phyloP scores from a whole-genome alignment of 2,888 invertebrate genomes.

The Cyclophora punctaria region DNA sequence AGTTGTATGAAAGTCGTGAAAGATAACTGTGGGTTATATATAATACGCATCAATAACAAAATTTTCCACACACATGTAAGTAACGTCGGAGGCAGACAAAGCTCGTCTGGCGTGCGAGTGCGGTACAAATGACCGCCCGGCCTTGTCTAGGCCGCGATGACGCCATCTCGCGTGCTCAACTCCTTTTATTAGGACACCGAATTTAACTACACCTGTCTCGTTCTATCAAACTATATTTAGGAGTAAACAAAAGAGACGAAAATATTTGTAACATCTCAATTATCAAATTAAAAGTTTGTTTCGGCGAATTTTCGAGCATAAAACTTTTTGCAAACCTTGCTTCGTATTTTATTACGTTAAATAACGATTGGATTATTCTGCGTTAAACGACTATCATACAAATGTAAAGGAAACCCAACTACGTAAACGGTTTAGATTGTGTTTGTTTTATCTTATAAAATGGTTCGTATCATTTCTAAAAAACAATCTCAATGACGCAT shows the following conservation, averaged over 20 bases:
- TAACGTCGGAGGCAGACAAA: slow-evolving; percentile 48
- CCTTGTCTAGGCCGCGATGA: slow-evolving; percentile 74
- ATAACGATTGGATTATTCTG: no score
- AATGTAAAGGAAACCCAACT: no score
- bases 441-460: no score
- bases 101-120: slow-evolving; percentile 62
- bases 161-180: slow-evolving; percentile 67
- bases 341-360: no score
- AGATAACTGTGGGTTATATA: no score
- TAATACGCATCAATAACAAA: slow-evolving; percentile 12
- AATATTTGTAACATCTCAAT: slow-evolving; percentile 23
- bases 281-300: slow-evolving; percentile 14
- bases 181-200: slow-evolving; percentile 60
- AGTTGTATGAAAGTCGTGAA: no score
- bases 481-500: slow-evolving; percentile 20
- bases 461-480: slow-evolving; percentile 6
- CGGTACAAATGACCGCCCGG: slow-evolving; percentile 69
- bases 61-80: slow-evolving; percentile 33
- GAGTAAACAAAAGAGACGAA: slow-evolving; percentile 32
- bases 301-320: no score
- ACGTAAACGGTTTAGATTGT: no score
- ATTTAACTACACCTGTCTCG: slow-evolving; percentile 43
- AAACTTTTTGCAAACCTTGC: no score
- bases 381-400: no score
- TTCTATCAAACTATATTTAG: slow-evolving; percentile 26